phyloP scores from a whole-genome alignment of 1,140 invertebrate species.

The Pygmarrhopalites habei region DNA sequence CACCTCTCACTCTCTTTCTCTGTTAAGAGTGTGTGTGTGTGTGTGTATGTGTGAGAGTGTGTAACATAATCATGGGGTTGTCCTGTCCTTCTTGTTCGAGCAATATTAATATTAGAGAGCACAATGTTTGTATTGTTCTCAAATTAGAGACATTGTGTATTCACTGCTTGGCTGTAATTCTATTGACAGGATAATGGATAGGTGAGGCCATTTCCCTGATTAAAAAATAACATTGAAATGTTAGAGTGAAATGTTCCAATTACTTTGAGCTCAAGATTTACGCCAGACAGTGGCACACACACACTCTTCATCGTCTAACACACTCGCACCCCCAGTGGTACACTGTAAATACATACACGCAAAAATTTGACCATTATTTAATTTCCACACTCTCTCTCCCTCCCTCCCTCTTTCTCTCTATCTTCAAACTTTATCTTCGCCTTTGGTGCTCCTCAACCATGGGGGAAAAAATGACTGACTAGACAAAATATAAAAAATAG shows the following conservation, averaged over 20 bases:
- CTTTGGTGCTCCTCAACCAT: no score
- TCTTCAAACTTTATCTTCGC: no score
- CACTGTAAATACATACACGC: no score
- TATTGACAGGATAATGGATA: conserved; percentile 14
- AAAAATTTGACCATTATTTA: no score
- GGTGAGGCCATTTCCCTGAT: conserved; percentile 11
- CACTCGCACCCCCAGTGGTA: no score
- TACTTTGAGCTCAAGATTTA: neutral
- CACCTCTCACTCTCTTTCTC: no score
- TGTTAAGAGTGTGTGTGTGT: no score
- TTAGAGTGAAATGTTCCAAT: neutral
- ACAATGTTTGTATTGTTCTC: conserved; percentile 16
- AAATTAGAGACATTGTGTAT: conserved; percentile 15
- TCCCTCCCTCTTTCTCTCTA: no score
- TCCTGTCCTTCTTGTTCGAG: neutral
- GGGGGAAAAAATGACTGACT: no score
- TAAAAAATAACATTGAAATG: conserved; percentile 1
- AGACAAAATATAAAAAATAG: no score
- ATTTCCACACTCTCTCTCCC: no score
- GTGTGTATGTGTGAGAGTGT: no score
- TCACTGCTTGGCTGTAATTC: conserved; percentile 3
- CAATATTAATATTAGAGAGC: neutral
- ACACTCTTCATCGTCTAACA: neutral
- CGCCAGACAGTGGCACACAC: neutral
- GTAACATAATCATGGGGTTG: neutral